Base-by-base conservation (phyloP, 1,140 invertebrate species). In the Drepana arcuata region DNA sequence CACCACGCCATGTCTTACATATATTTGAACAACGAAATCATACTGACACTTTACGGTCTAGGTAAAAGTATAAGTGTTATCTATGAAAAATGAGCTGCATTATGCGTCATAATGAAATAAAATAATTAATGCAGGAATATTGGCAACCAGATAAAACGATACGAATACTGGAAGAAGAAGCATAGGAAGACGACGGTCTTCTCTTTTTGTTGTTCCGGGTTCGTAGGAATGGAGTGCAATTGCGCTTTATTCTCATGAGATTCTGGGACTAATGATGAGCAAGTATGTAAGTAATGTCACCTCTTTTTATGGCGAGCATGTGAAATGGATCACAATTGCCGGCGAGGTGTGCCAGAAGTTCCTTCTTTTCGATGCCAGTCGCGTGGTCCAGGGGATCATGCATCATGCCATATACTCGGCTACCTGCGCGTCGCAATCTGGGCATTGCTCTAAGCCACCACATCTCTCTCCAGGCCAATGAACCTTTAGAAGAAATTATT, bases 271-370 rank as follows among this genome's bases (percentile, higher is more conserved):
- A n/a, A n/a, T n/a, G n/a, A n/a, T n/a, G n/a, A n/a, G n/a, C n/a
- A n/a, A n/a, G n/a, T n/a, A n/a, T n/a, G n/a, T n/a, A n/a, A n/a
- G n/a, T n/a, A n/a, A n/a, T n/a, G n/a, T n/a, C n/a, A n/a, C 75
- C 72, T 72, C 60, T 65, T 27, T 69, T 78, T 13, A 78, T 67
- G 10, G 57, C 28, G 48, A 70, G 21, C 0, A 80, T 67, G 15
- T 59, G 63, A 31, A 72, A 80, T 0, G 75, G 75, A 26, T 80
- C 75, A 27, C 73, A 80, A 34, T 80, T 59, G 6, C 75, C 75
- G 2, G 71, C 61, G 3, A 78, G 38, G 14, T 77, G 67, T 0
- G 75, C 72, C 1, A 78, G 56, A 2, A 75, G 42, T 14, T 80
- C 75, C 6, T 64, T 40, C 34, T 75, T 78, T 39, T 80, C 62